phyloP scores from a whole-genome alignment of 2,797 vertebrate species.

The Hypotaenidia philippensis region DNA sequence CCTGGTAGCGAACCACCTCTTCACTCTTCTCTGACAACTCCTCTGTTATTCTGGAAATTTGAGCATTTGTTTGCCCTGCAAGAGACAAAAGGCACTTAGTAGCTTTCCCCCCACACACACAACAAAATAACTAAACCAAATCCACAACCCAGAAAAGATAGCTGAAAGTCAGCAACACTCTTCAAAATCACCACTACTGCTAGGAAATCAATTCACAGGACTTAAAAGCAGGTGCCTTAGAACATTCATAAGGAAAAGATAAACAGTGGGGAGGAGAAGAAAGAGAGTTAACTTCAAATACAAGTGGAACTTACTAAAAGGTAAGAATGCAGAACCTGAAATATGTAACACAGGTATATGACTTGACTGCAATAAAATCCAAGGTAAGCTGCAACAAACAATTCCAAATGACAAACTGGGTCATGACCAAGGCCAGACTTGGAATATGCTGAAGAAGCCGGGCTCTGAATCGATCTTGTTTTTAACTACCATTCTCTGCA shows the following conservation, averaged over 20 bases:
- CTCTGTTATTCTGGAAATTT: constrained; percentile 91
- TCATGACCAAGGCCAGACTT: not conserved
- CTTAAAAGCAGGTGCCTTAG: not conserved
- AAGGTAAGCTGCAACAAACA: not conserved
- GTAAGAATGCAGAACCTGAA: not conserved
- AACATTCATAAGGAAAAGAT: not conserved
- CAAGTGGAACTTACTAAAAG: not conserved
- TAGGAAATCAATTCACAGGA: not conserved
- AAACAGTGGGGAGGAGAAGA: not conserved
- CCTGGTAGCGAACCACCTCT: constrained; percentile 92
- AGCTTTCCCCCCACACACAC: not conserved
- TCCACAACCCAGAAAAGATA: not conserved
- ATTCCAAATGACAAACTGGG: not conserved
- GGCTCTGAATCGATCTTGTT: not conserved
- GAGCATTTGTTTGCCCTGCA: constrained; percentile 93
- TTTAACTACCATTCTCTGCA: not conserved
- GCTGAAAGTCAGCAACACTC: not conserved
- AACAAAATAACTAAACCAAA: not conserved
- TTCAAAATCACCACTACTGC: not conserved
- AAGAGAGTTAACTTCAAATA: not conserved
- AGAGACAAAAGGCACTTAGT: not conserved
- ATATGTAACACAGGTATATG: not conserved
- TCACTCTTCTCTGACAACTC: constrained; percentile 93
- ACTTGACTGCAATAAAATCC: not conserved
- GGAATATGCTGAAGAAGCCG: not conserved